Evolutionary conservation across 2,113 vertebrate species (phyloP).

Genomic region (Elachura formosa): DNA sequence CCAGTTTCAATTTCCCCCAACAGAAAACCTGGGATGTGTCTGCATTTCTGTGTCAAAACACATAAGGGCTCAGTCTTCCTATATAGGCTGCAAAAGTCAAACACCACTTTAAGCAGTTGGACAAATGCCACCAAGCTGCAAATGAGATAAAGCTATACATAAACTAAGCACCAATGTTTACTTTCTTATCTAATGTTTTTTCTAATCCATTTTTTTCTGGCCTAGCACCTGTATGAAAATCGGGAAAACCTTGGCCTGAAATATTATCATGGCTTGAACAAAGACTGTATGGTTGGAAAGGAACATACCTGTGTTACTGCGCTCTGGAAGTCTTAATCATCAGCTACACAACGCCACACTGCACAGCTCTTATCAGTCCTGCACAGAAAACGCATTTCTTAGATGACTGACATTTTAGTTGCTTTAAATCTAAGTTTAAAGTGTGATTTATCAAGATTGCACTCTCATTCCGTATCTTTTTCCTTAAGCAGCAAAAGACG

Average conservation of each 20-base stretch:
- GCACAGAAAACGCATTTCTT: background rate
- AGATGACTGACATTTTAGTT: background rate
- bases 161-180: background rate
- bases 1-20: background rate
- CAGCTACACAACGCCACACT: background rate
- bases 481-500: accelerated
- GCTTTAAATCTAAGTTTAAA: background rate
- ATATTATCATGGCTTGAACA: background rate
- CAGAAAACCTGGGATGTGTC: accelerated
- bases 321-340: background rate
- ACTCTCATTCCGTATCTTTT: background rate
- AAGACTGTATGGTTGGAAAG: background rate
- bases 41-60: background rate
- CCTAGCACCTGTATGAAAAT: background rate
- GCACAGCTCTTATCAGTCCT: background rate
- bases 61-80: background rate
- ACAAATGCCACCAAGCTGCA: background rate
- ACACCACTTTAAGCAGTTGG: background rate
- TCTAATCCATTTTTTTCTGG: background rate
- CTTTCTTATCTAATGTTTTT: background rate
- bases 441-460: background rate
- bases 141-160: background rate
- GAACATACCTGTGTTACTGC: background rate
- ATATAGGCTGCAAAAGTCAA: background rate
- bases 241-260: background rate